phyloP scores from a whole-genome alignment of 1,140 invertebrate species.

The Nixonia krombeini region DNA sequence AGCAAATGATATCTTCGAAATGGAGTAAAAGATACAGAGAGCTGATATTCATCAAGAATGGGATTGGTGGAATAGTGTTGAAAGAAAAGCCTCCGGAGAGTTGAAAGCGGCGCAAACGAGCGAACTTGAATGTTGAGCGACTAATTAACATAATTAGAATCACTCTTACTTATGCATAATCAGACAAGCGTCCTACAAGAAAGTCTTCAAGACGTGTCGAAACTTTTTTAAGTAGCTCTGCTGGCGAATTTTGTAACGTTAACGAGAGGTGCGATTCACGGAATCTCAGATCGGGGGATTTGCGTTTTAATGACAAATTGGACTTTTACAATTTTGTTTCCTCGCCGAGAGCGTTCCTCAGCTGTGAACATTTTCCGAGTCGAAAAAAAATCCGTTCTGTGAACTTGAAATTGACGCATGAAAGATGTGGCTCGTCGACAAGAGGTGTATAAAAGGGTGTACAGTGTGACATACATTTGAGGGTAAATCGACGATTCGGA shows the following conservation, averaged over 20 bases:
- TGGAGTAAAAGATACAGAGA: too few relatives aligned
- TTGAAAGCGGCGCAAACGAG: conserved; percentile 43
- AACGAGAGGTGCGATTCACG: conserved; percentile 17
- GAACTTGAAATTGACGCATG: conserved; percentile 8
- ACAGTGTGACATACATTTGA: background rate
- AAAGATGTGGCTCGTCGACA: conserved; percentile 14
- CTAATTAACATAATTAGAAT: conserved; percentile 60
- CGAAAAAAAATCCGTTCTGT: conserved; percentile 4
- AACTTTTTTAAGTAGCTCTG: conserved; percentile 51
- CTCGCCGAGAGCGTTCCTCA: background rate
- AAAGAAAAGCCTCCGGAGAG: conserved; percentile 34
- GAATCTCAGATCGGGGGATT: conserved; percentile 19
- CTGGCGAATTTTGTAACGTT: conserved; percentile 27
- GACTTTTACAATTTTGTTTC: conserved; percentile 30
- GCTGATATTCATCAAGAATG: background rate
- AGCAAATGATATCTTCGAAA: too few relatives aligned
- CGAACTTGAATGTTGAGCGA: conserved; percentile 47
- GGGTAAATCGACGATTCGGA: too few relatives aligned
- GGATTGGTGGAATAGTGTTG: conserved; percentile 9
- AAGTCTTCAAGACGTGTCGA: conserved; percentile 41
- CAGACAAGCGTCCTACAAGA: conserved; percentile 16
- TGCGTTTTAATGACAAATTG: conserved; percentile 31
- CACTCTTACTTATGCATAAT: conserved; percentile 56
- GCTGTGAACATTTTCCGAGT: background rate
- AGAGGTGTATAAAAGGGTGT: conserved; percentile 12